Base-by-base conservation (phyloP, 1,140 invertebrate genomes). In the Pectinophora gossypiella region DNA sequence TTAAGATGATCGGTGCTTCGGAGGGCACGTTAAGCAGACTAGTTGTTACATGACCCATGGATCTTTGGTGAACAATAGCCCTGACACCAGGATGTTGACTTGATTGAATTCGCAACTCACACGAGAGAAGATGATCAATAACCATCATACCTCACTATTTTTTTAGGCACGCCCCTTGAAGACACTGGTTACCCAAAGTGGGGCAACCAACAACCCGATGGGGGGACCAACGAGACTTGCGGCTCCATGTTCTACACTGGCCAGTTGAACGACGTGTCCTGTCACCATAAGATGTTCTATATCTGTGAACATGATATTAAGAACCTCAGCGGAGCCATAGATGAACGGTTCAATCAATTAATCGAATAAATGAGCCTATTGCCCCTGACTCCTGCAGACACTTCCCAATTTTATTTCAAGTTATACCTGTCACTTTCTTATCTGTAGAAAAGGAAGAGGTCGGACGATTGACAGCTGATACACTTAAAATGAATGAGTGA, bases 211-310 rank as follows among this genome's bases (percentile, higher is more conserved):
- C 27, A 32, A n/a, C 27, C 27, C 0, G 74, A 80, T 23, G 73
- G 70, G 0, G 18, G 18, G 6, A 7, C n/a, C 2, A 19, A 15
- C 38, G 18, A 40, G 7, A 9, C n/a, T 1, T 40, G 83, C 43
- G 83, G 85, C 1, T 73, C 73, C 1, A 84, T 87, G 78, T 73
- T 72, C 48, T 72, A 68, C 58, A 76, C 75, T 22, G 85, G 78
- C 0, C 51, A 58, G 5, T 60, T 88, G 0, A 83, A 81, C 44
- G 74, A 78, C 44, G 65, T 85, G 1, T 48, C 36, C 15, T 88
- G 85, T 50, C 52, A 56, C 4, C 51, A 47, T 1, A 64, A 50
- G 16, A 59, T 61, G 15, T 76, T 76, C 56, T 86, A 83, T 38
- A 80, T 86, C 19, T 86, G 85, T 43, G 85, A 88, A 59, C 70